These are phyloP conservation scores for Euschistus heros DNA, from an alignment of 1,140 invertebrate species.

Conservation along the genomic window DNA sequence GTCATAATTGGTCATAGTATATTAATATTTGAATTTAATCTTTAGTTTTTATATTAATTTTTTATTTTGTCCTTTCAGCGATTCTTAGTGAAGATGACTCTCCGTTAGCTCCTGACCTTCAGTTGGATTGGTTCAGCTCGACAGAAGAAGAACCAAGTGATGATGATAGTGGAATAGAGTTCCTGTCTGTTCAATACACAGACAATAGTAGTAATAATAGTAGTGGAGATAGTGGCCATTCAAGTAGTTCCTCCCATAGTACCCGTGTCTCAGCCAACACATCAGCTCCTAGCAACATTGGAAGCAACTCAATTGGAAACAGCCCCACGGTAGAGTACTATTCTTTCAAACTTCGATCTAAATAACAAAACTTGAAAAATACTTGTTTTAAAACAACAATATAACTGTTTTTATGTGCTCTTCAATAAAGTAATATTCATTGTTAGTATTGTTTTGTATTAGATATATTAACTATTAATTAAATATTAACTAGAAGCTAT, in stretches of 20 bases:
- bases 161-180: constrained; percentile 44
- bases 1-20: no score
- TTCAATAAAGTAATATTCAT: no score
- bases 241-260: constrained; percentile 8
- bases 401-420: no score
- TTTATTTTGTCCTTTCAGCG: constrained; percentile 14
- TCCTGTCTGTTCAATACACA: constrained; percentile 40
- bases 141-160: constrained; percentile 32
- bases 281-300: not conserved
- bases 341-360: not conserved
- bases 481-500: no score
- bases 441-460: no score
- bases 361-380: no score
- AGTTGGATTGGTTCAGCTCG: constrained; percentile 59
- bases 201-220: constrained; percentile 7
- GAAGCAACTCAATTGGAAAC: constrained; percentile 12
- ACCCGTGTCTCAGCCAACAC: not conserved
- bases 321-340: not conserved
- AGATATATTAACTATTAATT: no score
- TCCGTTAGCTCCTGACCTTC: constrained; percentile 58
- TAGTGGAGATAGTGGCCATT: constrained; percentile 3
- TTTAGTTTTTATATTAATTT: no score
- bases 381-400: no score
- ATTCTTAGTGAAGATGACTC: constrained; percentile 23
- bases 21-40: no score